Base-by-base conservation (phyloP, 2,888 invertebrate species). In the Phalangium opilio region DNA sequence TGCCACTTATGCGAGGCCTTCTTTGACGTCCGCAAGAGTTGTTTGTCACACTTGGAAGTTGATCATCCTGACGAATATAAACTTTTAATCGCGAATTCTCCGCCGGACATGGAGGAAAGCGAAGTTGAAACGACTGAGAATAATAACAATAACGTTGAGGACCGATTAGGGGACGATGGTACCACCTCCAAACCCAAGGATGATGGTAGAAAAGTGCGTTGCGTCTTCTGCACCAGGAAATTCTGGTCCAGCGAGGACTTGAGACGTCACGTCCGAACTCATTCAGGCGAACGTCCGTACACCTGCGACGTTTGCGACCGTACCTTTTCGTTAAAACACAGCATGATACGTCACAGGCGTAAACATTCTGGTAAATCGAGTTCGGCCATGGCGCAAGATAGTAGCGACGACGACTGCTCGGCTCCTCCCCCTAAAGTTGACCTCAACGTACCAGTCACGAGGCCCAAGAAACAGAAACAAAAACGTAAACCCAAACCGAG, bases 211-310 rank as follows among this genome's bases (percentile, higher is more conserved):
- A 33, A 33, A 34, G 42, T 56, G 35, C 49, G 51, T 42, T 55
- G 91, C 64, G 87, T 89, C 0, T 86, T 91, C 62, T 93, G 91
- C 65, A 75, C 89, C 63, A 81, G 90, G 51, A 78, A 89, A 41
- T 91, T 91, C 70, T 90, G 89, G 89, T 90, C 90, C 0, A 84
- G 89, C 0, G 90, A 91, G 64, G 91, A 93, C 65, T 70, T 91
- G 4, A 75, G 90, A 0, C 77, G 90, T 0, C 93, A 93, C 67
- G 90, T 91, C 86, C 73, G 89, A 17, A 90, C 89, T 0, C 91
- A 93, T 64, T 84, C 85, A 0, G 89, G 89, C 0, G 90, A 90
- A 63, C 70, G 89, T 1, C 90, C 90, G 0, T 91, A 89, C 65
- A 83, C 83, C 50, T 91, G 90, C 63, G 85, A 87, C 65, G 78